These are phyloP conservation scores for Harpagoxenus sublaevis DNA, from an alignment of 2,888 invertebrate genomes.

Conservation along the genomic window DNA sequence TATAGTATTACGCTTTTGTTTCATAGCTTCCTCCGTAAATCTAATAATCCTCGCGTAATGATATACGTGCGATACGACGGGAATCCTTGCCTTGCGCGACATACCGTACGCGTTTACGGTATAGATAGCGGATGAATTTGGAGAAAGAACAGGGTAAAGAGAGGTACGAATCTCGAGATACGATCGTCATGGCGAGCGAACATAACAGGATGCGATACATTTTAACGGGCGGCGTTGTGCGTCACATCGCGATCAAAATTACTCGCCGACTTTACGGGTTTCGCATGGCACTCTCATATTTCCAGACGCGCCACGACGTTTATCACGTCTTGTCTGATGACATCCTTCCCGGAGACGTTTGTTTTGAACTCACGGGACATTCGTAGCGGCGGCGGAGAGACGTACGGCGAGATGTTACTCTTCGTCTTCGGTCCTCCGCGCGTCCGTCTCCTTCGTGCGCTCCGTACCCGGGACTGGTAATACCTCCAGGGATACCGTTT, in stretches of 20 bases:
- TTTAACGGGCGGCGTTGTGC: constrained; percentile 15
- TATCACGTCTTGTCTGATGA: constrained; percentile 73
- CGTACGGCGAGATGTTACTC: constrained; percentile 51
- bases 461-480: constrained; percentile 66
- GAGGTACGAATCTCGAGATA: neutral
- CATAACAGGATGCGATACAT: constrained; percentile 40
- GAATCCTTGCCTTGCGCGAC: neutral
- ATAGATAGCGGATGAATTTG: neutral
- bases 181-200: constrained; percentile 8
- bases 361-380: constrained; percentile 72
- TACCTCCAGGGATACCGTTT: constrained; percentile 72
- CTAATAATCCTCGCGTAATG: neutral
- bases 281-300: constrained; percentile 65
- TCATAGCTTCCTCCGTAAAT: neutral
- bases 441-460: constrained; percentile 37
- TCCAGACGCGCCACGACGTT: constrained; percentile 64
- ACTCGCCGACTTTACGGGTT: constrained; percentile 58
- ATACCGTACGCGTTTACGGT: neutral
- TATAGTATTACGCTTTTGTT: neutral
- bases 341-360: constrained; percentile 70
- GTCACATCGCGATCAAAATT: constrained; percentile 57
- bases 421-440: constrained; percentile 35
- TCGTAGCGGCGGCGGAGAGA: constrained; percentile 56
- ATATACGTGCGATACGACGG: neutral
- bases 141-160: neutral